These are phyloP conservation scores for Cliona cf. orientalis DNA, from an alignment of 37 sponge, comb jelly and placozoan genomes.

Conservation along the genomic window DNA sequence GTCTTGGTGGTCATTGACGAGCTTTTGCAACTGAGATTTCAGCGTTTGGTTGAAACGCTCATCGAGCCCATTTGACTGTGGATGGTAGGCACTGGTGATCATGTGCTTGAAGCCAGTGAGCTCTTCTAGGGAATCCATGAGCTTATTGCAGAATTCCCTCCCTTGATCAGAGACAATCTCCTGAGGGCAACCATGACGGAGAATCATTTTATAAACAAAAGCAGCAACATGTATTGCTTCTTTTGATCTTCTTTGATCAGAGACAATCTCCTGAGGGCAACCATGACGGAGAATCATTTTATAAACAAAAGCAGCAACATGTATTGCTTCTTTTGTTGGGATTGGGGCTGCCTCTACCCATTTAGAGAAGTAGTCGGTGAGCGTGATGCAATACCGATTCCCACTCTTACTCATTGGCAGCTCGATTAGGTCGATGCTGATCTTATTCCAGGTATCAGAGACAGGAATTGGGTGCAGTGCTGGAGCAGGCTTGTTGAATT, in stretches of 20 bases:
- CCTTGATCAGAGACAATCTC: slow-evolving; percentile 49
- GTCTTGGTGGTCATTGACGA: slow-evolving; percentile 3
- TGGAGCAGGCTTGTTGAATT: slow-evolving; percentile 27
- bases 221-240: slow-evolving; percentile 5
- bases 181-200: slow-evolving; percentile 17
- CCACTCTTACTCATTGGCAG: slow-evolving; percentile 2
- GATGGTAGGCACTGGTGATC: slow-evolving; percentile 48
- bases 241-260: neutral
- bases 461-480: slow-evolving; percentile 48
- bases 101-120: slow-evolving; percentile 25
- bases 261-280: slow-evolving; percentile 29
- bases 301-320: slow-evolving; percentile 17
- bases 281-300: slow-evolving; percentile 40
- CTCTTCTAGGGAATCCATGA: slow-evolving; percentile 21
- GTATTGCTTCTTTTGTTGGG: slow-evolving; percentile 20
- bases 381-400: slow-evolving; percentile 8
- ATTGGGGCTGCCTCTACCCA: slow-evolving; percentile 52
- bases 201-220: slow-evolving; percentile 30
- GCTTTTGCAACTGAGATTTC: neutral
- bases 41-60: slow-evolving; percentile 61
- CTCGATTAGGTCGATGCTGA: slow-evolving; percentile 49
- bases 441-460: neutral
- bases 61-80: slow-evolving; percentile 53
- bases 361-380: slow-evolving; percentile 40
- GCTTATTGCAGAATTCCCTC: slow-evolving; percentile 39